A percentile compares a stretch with the other conserved stretches of the same genome.
phyloP scores from a whole-genome alignment of 2,797 vertebrate genomes.

The Pangasius djambal region DNA sequence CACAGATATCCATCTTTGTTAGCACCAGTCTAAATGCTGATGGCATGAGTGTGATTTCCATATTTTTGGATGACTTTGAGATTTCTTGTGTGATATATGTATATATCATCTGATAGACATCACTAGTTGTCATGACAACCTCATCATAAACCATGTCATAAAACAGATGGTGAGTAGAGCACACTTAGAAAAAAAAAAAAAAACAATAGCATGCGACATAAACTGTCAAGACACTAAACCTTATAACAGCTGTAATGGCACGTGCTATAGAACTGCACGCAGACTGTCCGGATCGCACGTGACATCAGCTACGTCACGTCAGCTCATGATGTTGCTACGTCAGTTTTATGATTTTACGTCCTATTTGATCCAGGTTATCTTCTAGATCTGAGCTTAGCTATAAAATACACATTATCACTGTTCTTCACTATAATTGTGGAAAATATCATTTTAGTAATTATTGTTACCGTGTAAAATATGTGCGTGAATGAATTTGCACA shows the following conservation, averaged over 20 bases:
- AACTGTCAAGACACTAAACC: neutral
- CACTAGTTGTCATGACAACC: neutral
- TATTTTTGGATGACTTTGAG: neutral
- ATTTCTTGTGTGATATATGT: neutral
- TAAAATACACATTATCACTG: neutral
- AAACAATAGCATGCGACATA: neutral
- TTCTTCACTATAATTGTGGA: neutral
- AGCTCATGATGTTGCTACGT: neutral
- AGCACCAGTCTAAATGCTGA: neutral
- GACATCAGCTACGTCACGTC: neutral
- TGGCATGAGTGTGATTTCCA: neutral
- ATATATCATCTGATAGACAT: neutral
- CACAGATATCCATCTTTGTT: no score
- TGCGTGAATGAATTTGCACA: neutral
- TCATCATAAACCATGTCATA: neutral
- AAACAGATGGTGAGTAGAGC: neutral
- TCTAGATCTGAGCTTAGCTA: neutral
- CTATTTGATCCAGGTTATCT: neutral
- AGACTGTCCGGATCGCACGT: neutral
- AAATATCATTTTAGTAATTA: neutral
- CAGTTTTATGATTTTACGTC: neutral
- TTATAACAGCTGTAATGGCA: neutral
- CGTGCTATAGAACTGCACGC: neutral
- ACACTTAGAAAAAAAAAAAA: neutral
- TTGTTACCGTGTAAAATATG: neutral